These are phyloP conservation scores for Sinonovacula constricta DNA, from an alignment of 1,140 invertebrate genomes.

Conservation along the genomic window DNA sequence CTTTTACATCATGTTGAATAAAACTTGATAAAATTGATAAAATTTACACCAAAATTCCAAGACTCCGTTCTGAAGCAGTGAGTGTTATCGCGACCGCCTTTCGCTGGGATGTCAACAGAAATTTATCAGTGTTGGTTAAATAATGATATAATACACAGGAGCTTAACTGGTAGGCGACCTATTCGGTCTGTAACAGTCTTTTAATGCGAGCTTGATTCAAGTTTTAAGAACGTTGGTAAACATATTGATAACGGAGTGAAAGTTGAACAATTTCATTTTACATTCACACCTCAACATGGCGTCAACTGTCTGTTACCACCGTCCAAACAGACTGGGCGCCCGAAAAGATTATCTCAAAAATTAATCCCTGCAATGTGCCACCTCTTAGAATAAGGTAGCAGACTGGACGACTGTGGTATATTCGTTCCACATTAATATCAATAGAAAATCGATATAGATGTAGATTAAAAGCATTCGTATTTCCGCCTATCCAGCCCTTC, in stretches of 20 bases:
- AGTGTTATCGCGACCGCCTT: constrained; percentile 16
- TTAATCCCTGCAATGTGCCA: constrained; percentile 41
- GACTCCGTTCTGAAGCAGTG: constrained; percentile 22
- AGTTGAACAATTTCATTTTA: constrained; percentile 32
- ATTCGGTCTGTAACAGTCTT: constrained; percentile 36
- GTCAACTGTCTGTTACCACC: constrained; percentile 40
- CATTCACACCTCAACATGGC: constrained; percentile 40
- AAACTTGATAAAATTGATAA: constrained; percentile 45
- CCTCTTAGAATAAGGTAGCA: too few species aligned
- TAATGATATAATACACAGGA: constrained; percentile 20
- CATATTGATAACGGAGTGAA: constrained; percentile 29
- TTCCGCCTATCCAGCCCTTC: too few species aligned
- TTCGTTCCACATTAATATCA: too few species aligned
- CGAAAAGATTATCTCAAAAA: constrained; percentile 18
- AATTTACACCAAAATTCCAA: constrained; percentile 48
- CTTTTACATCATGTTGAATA: constrained; percentile 31
- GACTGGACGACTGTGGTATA: too few species aligned
- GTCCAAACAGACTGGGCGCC: not conserved
- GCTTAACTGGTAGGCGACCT: constrained; percentile 19
- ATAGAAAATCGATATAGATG: too few species aligned
- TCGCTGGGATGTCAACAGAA: constrained; percentile 32
- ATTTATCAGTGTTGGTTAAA: constrained; percentile 43
- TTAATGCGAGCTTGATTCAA: constrained; percentile 44
- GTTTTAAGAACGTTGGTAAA: constrained; percentile 10
- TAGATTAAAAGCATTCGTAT: too few species aligned